Evolutionary conservation across 1,140 invertebrate genomes (phyloP).

Genomic region (Mizuhopecten yessoensis): DNA sequence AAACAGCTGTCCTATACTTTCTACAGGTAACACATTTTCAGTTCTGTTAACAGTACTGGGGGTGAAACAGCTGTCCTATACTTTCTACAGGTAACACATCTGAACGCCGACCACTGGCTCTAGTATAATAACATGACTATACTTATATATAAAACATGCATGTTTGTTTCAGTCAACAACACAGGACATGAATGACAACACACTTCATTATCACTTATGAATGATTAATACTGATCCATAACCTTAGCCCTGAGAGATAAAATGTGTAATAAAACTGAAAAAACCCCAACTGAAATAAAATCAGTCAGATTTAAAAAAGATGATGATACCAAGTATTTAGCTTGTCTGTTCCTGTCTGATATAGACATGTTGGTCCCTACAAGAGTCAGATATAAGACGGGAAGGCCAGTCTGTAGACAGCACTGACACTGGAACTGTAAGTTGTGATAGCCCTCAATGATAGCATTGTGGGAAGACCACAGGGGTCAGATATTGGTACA

Average conservation of each 20-base stretch:
- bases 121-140: no score
- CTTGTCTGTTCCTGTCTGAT: background rate
- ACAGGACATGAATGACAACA: background rate
- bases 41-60: no score
- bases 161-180: no score
- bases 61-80: no score
- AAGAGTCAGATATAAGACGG: background rate
- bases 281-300: background rate
- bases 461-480: no score
- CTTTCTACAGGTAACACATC: no score
- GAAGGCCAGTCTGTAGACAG: no score
- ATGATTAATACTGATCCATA: background rate
- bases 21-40: no score
- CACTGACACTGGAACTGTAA: background rate
- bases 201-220: background rate
- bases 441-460: background rate
- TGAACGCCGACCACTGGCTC: no score
- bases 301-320: background rate
- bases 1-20: no score
- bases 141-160: no score
- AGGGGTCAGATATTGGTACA: no score
- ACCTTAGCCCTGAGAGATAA: slow-evolving; percentile 16
- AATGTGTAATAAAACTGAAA: background rate
- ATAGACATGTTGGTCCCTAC: background rate
- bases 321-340: background rate